These are phyloP conservation scores for Gallinago media DNA, from an alignment of 2,113 vertebrate genomes.

Conservation along the genomic window DNA sequence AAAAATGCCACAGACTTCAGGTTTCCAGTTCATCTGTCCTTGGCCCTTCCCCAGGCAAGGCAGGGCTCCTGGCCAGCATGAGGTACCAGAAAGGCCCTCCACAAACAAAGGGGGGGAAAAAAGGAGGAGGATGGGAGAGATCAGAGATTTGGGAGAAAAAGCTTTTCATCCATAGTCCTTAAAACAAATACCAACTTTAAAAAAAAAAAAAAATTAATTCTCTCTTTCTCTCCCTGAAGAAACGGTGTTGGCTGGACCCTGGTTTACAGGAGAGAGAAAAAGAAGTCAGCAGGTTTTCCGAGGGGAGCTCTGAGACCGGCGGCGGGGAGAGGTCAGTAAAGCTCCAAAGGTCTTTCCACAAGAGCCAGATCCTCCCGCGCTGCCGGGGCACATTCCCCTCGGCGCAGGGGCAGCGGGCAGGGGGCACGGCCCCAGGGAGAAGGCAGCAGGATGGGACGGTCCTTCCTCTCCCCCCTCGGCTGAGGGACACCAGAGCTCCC, in stretches of 20 bases:
- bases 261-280: neutral
- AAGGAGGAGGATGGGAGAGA: accelerated
- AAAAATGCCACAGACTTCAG: neutral
- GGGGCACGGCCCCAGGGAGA: neutral
- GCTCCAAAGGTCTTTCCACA: neutral
- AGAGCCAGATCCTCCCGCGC: neutral
- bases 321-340: neutral
- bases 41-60: neutral
- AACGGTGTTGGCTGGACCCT: neutral
- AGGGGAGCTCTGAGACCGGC: neutral
- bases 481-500: neutral
- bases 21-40: conserved; percentile 7
- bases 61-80: neutral
- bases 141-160: neutral
- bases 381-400: neutral
- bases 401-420: neutral
- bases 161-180: neutral
- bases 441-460: neutral
- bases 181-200: neutral
- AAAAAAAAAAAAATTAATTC: neutral
- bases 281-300: conserved; percentile 48
- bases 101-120: accelerated
- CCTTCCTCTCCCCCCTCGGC: neutral
- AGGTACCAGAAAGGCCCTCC: neutral
- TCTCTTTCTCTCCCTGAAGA: neutral